Conservation (phyloP, 2,113 vertebrate species). For the Cynopterus brachyotis region DNA sequence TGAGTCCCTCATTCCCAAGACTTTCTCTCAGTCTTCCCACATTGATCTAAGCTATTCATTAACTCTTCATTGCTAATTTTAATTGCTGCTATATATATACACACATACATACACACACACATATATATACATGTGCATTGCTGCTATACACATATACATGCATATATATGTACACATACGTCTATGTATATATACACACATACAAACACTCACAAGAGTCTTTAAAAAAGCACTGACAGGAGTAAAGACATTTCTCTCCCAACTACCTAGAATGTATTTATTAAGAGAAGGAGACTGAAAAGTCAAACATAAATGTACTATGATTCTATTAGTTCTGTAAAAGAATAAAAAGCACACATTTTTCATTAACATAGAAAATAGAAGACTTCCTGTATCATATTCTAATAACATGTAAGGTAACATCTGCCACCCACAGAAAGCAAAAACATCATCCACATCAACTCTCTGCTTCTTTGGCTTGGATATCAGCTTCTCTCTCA, state of each 20-base stretch:
- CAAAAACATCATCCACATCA: background rate
- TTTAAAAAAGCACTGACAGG: background rate
- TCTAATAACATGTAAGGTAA: background rate
- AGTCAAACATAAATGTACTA: background rate
- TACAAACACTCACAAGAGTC: background rate
- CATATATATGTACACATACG: too few species aligned
- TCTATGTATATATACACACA: too few species aligned
- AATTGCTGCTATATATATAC: background rate
- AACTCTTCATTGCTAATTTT: background rate
- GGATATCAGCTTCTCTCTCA: background rate
- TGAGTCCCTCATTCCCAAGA: background rate
- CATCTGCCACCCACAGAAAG: background rate
- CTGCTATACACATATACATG: too few species aligned
- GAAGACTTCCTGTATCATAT: background rate
- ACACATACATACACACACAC: too few species aligned
- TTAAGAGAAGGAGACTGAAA: background rate
- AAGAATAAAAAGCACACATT: background rate
- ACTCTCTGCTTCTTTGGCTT: background rate
- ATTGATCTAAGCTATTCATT: background rate
- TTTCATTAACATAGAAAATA: constrained; percentile 27
- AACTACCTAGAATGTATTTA: background rate
- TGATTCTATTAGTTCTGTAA: background rate
- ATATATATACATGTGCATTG: too few species aligned
- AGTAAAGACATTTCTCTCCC: background rate
- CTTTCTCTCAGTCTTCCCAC: background rate